Conservation (phyloP, 2,797 vertebrate genomes). For the Gallirallus australis region DNA sequence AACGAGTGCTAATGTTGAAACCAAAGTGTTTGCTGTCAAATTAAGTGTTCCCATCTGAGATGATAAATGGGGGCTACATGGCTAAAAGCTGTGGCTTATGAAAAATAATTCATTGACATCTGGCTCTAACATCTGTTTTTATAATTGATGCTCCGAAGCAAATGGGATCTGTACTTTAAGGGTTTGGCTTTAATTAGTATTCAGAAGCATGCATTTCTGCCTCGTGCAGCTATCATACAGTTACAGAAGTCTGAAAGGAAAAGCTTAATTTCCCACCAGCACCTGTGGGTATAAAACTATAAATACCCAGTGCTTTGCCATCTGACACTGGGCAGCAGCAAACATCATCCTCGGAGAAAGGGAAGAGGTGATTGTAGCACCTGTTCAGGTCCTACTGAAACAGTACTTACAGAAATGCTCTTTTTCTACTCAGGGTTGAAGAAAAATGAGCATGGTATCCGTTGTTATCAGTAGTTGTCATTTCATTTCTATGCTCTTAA, state of each 20-base stretch:
- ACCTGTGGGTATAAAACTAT: background rate
- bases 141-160: slow-evolving; percentile 66
- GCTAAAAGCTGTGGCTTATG: slow-evolving; percentile 58
- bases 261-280: background rate
- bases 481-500: background rate
- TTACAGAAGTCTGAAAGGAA: background rate
- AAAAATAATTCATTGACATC: slow-evolving; percentile 79
- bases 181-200: slow-evolving; percentile 33
- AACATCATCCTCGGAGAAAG: background rate
- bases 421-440: background rate
- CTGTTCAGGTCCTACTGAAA: background rate
- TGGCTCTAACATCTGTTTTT: slow-evolving; percentile 78
- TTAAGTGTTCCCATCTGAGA: slow-evolving; percentile 77
- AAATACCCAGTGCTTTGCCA: background rate
- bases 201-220: slow-evolving; percentile 43
- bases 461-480: background rate
- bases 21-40: slow-evolving; percentile 77
- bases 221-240: background rate
- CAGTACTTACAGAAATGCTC: background rate
- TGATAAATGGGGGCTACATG: slow-evolving; percentile 74
- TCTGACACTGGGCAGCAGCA: background rate
- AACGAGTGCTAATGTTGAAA: slow-evolving; percentile 75
- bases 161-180: slow-evolving; percentile 57
- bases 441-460: background rate
- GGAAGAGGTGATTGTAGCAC: background rate